Evolutionary conservation across 2,888 invertebrate genomes (phyloP).

Genomic region (Caenorhabditis wallacei): DNA sequence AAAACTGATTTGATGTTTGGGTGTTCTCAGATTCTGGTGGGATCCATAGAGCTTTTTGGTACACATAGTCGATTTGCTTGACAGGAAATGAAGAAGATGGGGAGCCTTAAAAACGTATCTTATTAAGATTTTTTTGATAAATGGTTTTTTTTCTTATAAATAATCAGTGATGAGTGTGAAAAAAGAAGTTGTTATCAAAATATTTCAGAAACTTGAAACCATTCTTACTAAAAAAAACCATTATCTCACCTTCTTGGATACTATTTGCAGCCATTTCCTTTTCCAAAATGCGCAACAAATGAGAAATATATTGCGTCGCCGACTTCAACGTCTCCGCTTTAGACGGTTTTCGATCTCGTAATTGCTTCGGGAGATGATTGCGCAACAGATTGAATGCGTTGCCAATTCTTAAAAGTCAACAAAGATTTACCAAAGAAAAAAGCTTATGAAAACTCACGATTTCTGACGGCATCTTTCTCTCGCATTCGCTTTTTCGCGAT

Average conservation of each 20-base stretch:
- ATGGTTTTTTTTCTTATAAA: too few species aligned
- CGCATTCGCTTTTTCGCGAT: conserved; percentile 31
- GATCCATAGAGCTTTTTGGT: conserved; percentile 17
- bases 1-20: background rate
- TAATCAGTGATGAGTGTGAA: too few species aligned
- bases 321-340: conserved; percentile 43
- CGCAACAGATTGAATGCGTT: conserved; percentile 43
- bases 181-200: too few species aligned
- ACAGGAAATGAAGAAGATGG: too few species aligned
- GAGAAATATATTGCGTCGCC: conserved; percentile 35
- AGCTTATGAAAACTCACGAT: conserved; percentile 20
- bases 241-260: background rate
- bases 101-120: too few species aligned
- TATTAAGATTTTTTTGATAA: too few species aligned
- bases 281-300: conserved; percentile 1
- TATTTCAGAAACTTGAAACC: too few species aligned
- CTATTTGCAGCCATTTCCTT: background rate
- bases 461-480: conserved; percentile 41
- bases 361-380: conserved; percentile 42
- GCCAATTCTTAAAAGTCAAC: conserved; percentile 16
- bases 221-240: too few species aligned
- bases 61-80: background rate
- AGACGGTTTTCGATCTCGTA: conserved; percentile 41
- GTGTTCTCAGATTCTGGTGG: background rate
- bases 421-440: background rate